Conservation (phyloP, 35 echinoderm and acorn worm species). For the Heliocidaris erythrogramma region DNA sequence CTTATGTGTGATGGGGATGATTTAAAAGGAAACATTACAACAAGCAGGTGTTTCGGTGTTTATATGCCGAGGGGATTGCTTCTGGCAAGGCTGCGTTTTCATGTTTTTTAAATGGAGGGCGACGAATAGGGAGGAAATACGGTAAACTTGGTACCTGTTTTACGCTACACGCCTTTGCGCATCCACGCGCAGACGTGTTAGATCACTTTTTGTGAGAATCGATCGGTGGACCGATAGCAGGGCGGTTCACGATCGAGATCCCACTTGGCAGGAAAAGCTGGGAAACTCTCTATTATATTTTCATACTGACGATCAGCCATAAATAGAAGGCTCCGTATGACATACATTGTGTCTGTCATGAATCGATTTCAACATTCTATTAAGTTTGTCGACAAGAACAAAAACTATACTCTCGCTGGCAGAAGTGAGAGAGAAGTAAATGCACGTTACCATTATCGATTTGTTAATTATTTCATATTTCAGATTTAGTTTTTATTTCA, state of each 20-base stretch:
- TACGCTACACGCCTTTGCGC: slow-evolving; percentile 50
- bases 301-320: neutral
- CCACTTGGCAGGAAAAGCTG: neutral
- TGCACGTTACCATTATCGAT: too few relatives aligned
- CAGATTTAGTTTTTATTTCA: too few relatives aligned
- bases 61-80: slow-evolving; percentile 46
- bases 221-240: slow-evolving; percentile 31
- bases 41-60: slow-evolving; percentile 54
- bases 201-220: slow-evolving; percentile 44
- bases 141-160: slow-evolving; percentile 46
- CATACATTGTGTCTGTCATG: neutral
- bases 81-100: slow-evolving; percentile 50
- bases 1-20: slow-evolving; percentile 52
- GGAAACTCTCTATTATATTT: neutral
- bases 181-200: slow-evolving; percentile 42
- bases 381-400: neutral
- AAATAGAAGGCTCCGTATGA: slow-evolving; percentile 3
- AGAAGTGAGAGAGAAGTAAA: too few relatives aligned
- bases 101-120: slow-evolving; percentile 40
- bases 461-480: too few relatives aligned
- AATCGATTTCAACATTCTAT: slow-evolving; percentile 26
- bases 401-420: neutral
- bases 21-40: slow-evolving; percentile 50
- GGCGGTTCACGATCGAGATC: slow-evolving; percentile 27
- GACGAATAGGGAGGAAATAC: slow-evolving; percentile 42